Base-by-base conservation (phyloP, 2,113 vertebrate species). In the Phycodurus eques region DNA sequence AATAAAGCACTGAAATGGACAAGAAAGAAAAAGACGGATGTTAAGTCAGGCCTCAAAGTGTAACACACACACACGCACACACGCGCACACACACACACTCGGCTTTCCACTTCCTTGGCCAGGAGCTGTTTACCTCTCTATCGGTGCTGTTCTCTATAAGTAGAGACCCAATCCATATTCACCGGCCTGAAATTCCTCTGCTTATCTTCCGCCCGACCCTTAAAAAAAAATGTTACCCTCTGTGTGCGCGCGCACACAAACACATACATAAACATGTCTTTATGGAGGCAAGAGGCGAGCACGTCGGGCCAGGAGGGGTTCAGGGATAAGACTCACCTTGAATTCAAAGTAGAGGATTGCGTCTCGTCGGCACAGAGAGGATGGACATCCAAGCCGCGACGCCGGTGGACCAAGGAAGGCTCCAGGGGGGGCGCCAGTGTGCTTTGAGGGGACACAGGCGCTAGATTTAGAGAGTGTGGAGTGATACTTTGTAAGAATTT, bases 81-180 rank as follows among this genome's bases (percentile, higher is more conserved):
- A 61, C 61, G 39, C 15, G 46, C 15, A 3, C 72, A 64, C 68
- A 68, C 39, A 72, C 81, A 65, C 74, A 51, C 59, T 49, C 19
- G 57, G 31, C 42, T 71, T 70, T 54, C 78, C 79, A 77, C 68
- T 82, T 82, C 77, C 72, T 88, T 61, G 82, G 87, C 89, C 91
- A 90, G 87, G 83, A 92, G 90, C 92, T 92, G 92, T 93, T 94
- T 93, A 92, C 93, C 88, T 90, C 90, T 91, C 91, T 92, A 93
- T 94, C 93, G 90, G 90, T 83, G 60, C 79, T 73, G 77, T 87
- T 87, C 84, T 87, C 86, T 89, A 87, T 88, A 88, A 86, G 88
- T 85, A 76, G 83, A 79, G 86, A 84, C 81, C 73, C 90, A 91
- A 93, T 93, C 92, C 92, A 93, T 94, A 94, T 93, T 93, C 92